Conservation (phyloP, 2,113 vertebrate species). For the Scatophagus argus region DNA sequence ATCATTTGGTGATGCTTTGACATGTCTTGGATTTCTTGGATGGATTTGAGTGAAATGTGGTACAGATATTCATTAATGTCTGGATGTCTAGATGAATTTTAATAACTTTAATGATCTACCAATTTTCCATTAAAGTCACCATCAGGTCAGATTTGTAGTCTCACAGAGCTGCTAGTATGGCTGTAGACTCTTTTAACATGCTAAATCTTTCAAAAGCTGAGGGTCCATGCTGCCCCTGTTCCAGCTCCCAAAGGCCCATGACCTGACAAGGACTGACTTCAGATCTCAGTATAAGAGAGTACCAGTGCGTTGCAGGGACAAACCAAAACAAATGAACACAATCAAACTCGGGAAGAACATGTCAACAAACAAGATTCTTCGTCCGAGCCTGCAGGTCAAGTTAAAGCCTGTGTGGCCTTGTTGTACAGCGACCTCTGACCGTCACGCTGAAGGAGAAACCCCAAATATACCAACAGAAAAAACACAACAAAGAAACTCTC, state of each 20-base stretch:
- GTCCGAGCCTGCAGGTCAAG: constrained; percentile 46
- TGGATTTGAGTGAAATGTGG: background rate
- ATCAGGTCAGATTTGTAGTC: background rate
- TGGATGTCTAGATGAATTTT: background rate
- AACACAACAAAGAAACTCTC: constrained; percentile 40
- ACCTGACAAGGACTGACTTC: constrained; percentile 4
- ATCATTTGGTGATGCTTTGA: background rate
- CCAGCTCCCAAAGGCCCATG: background rate
- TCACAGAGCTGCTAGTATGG: too few species aligned
- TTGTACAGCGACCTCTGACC: constrained; percentile 55
- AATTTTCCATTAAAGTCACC: background rate
- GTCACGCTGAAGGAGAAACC: constrained; percentile 63
- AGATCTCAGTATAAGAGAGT: constrained; percentile 34
- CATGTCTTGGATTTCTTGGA: background rate
- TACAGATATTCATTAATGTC: background rate
- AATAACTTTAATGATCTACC: too few species aligned
- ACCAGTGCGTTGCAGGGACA: constrained; percentile 48
- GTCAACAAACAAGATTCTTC: constrained; percentile 71
- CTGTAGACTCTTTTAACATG: too few species aligned
- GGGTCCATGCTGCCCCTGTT: background rate
- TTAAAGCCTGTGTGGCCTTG: constrained; percentile 53
- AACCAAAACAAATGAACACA: constrained; percentile 69
- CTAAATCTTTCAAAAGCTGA: background rate
- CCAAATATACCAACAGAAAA: constrained; percentile 70
- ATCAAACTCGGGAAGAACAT: constrained; percentile 50